phyloP scores from a whole-genome alignment of 1,140 invertebrate species.

The Acromyrmex echinatior region DNA sequence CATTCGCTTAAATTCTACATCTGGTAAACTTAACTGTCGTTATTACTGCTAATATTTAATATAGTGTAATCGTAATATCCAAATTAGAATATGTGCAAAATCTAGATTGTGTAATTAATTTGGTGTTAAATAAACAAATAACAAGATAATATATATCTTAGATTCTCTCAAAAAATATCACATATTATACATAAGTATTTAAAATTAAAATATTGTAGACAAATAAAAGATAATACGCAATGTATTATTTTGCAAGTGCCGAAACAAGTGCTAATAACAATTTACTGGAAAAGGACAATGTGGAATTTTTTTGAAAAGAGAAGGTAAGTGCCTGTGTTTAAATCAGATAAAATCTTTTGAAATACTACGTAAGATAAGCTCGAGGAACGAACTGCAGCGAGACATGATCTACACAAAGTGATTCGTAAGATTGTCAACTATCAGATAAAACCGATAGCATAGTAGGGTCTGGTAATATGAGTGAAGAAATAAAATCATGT shows the following conservation, averaged over 20 bases:
- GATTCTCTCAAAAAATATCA: neutral
- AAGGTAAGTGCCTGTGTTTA: constrained; percentile 9
- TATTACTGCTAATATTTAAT: neutral
- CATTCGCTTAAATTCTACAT: neutral
- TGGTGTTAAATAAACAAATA: neutral
- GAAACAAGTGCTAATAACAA: neutral
- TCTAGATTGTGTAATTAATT: neutral
- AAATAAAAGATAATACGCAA: neutral
- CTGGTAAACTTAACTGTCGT: neutral
- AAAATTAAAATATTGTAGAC: neutral
- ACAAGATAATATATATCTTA: neutral
- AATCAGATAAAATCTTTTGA: constrained; percentile 23
- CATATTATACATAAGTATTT: neutral
- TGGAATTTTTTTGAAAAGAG: neutral
- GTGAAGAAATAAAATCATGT: constrained; percentile 24
- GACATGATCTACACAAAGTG: neutral
- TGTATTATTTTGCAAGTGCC: neutral
- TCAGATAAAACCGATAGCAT: constrained; percentile 33
- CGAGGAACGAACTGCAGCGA: constrained; percentile 2
- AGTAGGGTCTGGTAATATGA: constrained; percentile 4
- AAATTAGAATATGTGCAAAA: neutral
- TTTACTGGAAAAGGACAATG: neutral
- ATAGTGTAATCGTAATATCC: neutral
- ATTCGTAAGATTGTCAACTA: neutral
- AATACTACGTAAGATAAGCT: neutral